Percentiles rank a stretch among this genome's conserved stretches.
These are phyloP conservation scores for Dexiosoma caninum DNA, from an alignment of 2,888 invertebrate genomes.

Conservation along the genomic window DNA sequence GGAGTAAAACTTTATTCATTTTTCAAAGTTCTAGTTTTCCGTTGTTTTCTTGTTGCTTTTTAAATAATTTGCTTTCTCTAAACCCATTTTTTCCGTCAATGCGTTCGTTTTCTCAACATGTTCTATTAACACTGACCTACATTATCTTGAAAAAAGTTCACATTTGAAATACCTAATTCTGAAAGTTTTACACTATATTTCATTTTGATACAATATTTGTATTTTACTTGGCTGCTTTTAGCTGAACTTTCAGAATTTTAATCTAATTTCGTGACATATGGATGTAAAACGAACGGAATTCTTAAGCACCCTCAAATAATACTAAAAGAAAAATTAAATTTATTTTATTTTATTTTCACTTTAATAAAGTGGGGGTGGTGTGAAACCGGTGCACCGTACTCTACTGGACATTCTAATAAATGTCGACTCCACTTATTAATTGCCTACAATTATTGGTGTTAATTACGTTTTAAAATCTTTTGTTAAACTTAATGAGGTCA, in stretches of 20 bases:
- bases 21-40: constrained; percentile 14
- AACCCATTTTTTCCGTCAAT: constrained; percentile 35
- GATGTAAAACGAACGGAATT: constrained; percentile 14
- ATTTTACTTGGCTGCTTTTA: not conserved
- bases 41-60: constrained; percentile 17
- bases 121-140: constrained; percentile 60
- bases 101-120: constrained; percentile 23
- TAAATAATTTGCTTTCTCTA: constrained; percentile 43
- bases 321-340: not conserved
- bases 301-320: not conserved
- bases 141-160: constrained; percentile 30
- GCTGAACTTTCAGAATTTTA: constrained; percentile 3
- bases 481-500: too few relatives aligned
- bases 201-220: not conserved
- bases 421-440: too few relatives aligned
- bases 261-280: constrained; percentile 42
- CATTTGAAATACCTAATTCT: not conserved
- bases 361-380: too few relatives aligned
- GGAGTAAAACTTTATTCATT: constrained; percentile 44
- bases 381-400: too few relatives aligned
- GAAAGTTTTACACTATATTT: not conserved
- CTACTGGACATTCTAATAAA: too few relatives aligned
- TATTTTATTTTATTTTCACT: too few relatives aligned
- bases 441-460: too few relatives aligned
- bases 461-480: too few relatives aligned